A percentile compares a stretch with the other conserved stretches of the same genome.
Evolutionary conservation across 2,113 vertebrate genomes (phyloP).

Genomic region (Bungarus multicinctus): DNA sequence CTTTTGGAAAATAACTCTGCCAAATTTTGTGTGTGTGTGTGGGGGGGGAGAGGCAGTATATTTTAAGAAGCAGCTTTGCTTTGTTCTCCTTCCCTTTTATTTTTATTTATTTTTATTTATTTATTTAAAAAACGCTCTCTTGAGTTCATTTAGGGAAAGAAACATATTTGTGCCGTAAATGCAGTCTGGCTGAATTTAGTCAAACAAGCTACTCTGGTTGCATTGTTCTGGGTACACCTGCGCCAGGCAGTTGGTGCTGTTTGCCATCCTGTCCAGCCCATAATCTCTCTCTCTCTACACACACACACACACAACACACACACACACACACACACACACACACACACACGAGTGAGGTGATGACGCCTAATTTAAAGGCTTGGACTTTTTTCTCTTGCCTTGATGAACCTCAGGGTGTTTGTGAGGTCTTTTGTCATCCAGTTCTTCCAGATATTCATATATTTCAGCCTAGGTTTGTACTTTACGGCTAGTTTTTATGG

Average conservation of each 20-base stretch:
- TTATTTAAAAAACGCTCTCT: not conserved
- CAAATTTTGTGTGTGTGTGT: not conserved
- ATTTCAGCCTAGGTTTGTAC: not conserved
- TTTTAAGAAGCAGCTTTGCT: not conserved
- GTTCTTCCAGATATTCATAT: too few species aligned
- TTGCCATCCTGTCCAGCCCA: not conserved
- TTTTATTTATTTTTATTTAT: not conserved
- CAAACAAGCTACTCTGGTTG: not conserved
- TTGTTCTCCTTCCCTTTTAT: not conserved
- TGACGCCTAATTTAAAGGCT: not conserved
- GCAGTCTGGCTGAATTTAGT: conserved; percentile 16
- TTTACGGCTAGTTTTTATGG: not conserved
- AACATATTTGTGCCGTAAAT: conserved; percentile 6
- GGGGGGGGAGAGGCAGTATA: not conserved
- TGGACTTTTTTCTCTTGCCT: too few species aligned
- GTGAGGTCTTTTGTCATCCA: too few species aligned
- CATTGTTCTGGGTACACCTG: conserved; percentile 39
- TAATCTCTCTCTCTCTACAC: not conserved
- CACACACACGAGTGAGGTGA: not conserved
- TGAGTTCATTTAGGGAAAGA: not conserved
- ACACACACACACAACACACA: too few species aligned
- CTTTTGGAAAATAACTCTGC: not conserved
- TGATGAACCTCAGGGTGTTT: too few species aligned
- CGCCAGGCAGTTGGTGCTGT: not conserved
- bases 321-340: not conserved